Base-by-base conservation (phyloP, 1,140 invertebrate species). In the Chrysopa pallens region DNA sequence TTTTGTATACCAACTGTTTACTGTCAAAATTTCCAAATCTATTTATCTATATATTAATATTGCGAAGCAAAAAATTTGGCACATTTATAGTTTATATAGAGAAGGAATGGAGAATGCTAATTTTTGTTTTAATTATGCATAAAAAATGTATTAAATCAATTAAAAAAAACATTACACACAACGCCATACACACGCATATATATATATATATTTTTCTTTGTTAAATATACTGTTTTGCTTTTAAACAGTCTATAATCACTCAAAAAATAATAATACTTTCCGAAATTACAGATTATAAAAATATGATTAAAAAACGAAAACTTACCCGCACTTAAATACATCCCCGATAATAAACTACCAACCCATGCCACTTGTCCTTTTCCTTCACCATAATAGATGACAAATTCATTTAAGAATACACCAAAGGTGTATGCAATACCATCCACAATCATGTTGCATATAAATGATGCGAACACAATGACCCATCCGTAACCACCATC, bases 381-480 rank as follows among this genome's bases (percentile, higher is more conserved):
- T n/a, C 83, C 79, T 54, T 83, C 82, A 38, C 76, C 74, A 58
- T 88, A 96, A 58, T 83, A 79, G 11, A 62, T 65, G 29, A 86
- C 79, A 45, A 95, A 83, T 53, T 85, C 77, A 11, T 72, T 66
- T 4, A 91, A 69, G 64, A 92, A 91, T 51, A 92, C 78, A 36
- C 89, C 89, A 56, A 93, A 94, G 5, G 86, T 90, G 63, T 93
- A 92, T 5, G 87, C 86, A 31, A 93, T 89, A 46, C 94, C 94
- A 59, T 98, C 94, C n/a, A 96, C 89, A 47, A 98, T 86, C 66
- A 98, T 80, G 72, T 98, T 97, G 61, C 91, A 94, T 74, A 96
- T 79, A 63, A 98, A 98, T 7, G 87, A 92, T 37, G 88, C 90
- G 51, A 93, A 78, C 27, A 96, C 92, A 46, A 98, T 83, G 37